Conservation (phyloP, 2,888 invertebrate species). For the Cryptus viduatorius region DNA sequence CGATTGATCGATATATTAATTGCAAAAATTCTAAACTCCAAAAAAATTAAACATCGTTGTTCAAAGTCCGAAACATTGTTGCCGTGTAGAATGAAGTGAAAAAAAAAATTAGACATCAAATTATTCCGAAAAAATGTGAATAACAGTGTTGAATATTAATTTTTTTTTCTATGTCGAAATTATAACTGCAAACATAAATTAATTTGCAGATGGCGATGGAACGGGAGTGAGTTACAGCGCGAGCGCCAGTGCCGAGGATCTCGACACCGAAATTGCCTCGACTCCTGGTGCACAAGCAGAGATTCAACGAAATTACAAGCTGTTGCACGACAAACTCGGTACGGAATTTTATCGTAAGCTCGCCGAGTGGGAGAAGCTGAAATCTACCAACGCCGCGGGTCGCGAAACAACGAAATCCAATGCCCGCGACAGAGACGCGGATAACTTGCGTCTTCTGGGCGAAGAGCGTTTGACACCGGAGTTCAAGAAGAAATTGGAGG, state of each 20-base stretch:
- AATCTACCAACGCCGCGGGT: slow-evolving; percentile 62
- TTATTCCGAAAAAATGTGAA: neutral
- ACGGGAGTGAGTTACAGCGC: slow-evolving; percentile 74
- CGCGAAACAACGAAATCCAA: slow-evolving; percentile 58
- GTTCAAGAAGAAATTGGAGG: slow-evolving; percentile 93
- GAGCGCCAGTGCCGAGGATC: slow-evolving; percentile 77
- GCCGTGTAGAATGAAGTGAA: no score
- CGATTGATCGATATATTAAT: neutral
- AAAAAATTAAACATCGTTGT: neutral
- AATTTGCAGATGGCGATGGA: slow-evolving; percentile 60
- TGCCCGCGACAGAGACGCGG: slow-evolving; percentile 70
- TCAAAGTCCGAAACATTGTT: no score
- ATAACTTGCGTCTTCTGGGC: slow-evolving; percentile 81
- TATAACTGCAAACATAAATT: neutral
- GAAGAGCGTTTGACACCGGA: slow-evolving; percentile 92
- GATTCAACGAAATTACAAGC: slow-evolving; percentile 90
- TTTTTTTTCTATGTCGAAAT: neutral
- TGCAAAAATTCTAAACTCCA: neutral
- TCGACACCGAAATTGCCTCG: slow-evolving; percentile 70
- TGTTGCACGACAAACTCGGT: slow-evolving; percentile 90
- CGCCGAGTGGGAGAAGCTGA: slow-evolving; percentile 87
- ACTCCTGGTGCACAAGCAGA: slow-evolving; percentile 86
- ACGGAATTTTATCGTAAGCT: slow-evolving; percentile 91
- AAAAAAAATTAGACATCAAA: no score
- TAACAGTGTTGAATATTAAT: neutral